These are phyloP conservation scores for Xiphophorus hellerii DNA, from an alignment of 2,113 vertebrate species.

Conservation along the genomic window DNA sequence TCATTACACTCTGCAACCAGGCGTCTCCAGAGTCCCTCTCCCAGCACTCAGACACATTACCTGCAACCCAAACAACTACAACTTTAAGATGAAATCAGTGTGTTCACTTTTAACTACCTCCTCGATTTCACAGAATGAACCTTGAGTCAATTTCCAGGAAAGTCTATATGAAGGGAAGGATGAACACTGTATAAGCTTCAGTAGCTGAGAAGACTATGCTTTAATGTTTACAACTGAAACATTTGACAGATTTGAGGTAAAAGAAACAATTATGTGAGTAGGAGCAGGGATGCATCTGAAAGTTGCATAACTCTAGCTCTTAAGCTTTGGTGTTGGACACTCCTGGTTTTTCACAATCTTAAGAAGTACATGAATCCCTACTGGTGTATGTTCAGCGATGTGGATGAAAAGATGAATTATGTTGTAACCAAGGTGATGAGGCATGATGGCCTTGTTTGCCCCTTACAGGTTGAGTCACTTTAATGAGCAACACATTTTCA, in stretches of 20 bases:
- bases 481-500: conserved; percentile 53
- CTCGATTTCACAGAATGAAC: conserved; percentile 42
- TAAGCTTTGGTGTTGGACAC: too few species aligned
- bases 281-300: too few species aligned
- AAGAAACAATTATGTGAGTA: background rate
- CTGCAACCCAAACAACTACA: conserved; percentile 35
- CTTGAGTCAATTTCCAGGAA: conserved; percentile 42
- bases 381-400: background rate
- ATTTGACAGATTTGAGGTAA: conserved; percentile 21
- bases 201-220: conserved; percentile 16
- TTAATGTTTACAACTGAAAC: conserved; percentile 23
- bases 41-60: conserved; percentile 41
- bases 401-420: background rate
- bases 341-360: too few species aligned
- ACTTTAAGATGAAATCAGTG: conserved; percentile 46
- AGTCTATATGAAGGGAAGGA: conserved; percentile 16
- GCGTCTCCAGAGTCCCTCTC: conserved; percentile 38
- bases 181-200: conserved; percentile 18
- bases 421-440: conserved; percentile 27
- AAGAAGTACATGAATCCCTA: background rate
- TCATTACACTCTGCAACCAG: conserved; percentile 54
- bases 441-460: conserved; percentile 17
- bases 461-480: conserved; percentile 46
- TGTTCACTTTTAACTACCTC: conserved; percentile 33
- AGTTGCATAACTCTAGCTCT: too few species aligned